Evolutionary conservation across 1,140 invertebrate genomes (phyloP).

Genomic region (Arctopsyche grandis): DNA sequence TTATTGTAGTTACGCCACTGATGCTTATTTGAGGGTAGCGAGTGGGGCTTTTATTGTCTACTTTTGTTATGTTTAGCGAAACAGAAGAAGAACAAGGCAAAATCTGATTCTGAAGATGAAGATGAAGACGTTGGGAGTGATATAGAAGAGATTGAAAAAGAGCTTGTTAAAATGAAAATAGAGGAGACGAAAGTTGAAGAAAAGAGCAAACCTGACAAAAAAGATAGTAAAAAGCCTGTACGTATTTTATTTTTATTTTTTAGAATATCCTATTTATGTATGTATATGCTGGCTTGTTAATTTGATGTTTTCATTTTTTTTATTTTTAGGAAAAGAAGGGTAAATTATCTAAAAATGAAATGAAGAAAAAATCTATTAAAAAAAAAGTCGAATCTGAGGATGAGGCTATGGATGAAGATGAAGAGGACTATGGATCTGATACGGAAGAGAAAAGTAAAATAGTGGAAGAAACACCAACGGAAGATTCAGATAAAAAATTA

Average conservation of each 20-base stretch:
- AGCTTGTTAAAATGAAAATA: slow-evolving; percentile 50
- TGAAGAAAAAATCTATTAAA: slow-evolving; percentile 52
- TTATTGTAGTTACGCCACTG: neutral
- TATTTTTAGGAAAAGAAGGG: slow-evolving; percentile 47
- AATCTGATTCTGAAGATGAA: slow-evolving; percentile 48
- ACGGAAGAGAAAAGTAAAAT: slow-evolving; percentile 40
- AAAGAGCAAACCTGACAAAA: slow-evolving; percentile 37
- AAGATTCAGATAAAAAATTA: slow-evolving; percentile 79
- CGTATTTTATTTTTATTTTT: slow-evolving; percentile 7
- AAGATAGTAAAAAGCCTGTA: slow-evolving; percentile 48
- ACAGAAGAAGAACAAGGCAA: slow-evolving; percentile 56
- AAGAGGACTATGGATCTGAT: slow-evolving; percentile 55
- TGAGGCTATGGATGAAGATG: slow-evolving; percentile 49
- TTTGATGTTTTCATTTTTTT: neutral
- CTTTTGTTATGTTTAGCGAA: too few relatives aligned
- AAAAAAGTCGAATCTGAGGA: slow-evolving; percentile 48
- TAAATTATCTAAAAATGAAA: slow-evolving; percentile 50
- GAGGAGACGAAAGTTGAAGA: slow-evolving; percentile 52
- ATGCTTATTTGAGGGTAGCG: too few relatives aligned
- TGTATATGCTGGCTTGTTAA: neutral
- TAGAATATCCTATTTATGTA: slow-evolving; percentile 2
- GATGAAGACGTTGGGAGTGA: slow-evolving; percentile 46
- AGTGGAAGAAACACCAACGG: slow-evolving; percentile 36
- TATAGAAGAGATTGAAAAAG: slow-evolving; percentile 50
- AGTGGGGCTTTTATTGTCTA: too few relatives aligned